Base-by-base conservation (phyloP, 2,888 invertebrate genomes). In the Hemithea aestivaria region DNA sequence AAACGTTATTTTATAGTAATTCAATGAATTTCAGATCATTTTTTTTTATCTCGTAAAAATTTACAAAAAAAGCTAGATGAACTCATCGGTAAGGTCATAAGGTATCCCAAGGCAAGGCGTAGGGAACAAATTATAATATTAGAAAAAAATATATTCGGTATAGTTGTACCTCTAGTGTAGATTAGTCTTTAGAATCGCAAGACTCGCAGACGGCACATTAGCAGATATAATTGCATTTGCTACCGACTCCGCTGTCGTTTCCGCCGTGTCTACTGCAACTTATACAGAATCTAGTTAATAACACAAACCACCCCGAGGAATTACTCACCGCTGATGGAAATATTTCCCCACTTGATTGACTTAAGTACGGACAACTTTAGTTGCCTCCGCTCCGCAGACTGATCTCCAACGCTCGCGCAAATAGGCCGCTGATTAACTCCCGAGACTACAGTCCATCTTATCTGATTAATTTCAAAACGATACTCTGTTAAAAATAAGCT, bases 201-300 rank as follows among this genome's bases (percentile, higher is more conserved):
- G 67, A 66, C 65, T 66, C 67, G 84, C 82, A 85, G 85, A 83
- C 74, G 75, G 77, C 73, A 80, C 83, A 83, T 85, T 84, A 83
- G 73, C 73, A 69, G 70, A 62, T 73, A 70, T 85, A 87, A 87
- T 87, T 84, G 80, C 81, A 79, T 87, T 85, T 83, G 72, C 83
- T 74, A 75, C 79, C 78, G 73, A 80, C 76, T 75, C 72, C 69
- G 74, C 77, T 80, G 80, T 77, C 76, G 75, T 81, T 82, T 83
- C 78, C 73, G 68, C 60, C 71, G 65, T 67, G 73, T 73, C 68
- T 69, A 76, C 75, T 72, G 68, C 74, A 77, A 78, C 76, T 82
- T 78, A 75, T 66, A 80, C 75, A 82, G 80, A 84, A 87, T 85
- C 66, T 73, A 84, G 76, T 87, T 87, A 84, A 64, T 60, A 74